A percentile compares a stretch with the other conserved stretches of the same genome.
Evolutionary conservation across 2,113 vertebrate species (phyloP).

Genomic region (Micromys minutus): DNA sequence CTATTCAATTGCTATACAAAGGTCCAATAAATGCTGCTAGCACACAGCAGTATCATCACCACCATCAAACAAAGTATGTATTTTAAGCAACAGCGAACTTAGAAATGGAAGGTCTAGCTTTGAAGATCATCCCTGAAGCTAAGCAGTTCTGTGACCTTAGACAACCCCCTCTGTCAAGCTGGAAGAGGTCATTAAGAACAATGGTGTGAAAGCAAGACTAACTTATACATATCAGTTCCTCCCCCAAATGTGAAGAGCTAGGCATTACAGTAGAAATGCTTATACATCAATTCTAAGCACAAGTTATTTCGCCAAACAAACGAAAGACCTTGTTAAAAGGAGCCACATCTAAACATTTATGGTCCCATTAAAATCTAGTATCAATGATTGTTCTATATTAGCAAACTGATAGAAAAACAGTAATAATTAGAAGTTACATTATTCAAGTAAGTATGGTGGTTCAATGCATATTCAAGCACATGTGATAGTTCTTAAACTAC

Average conservation of each 20-base stretch:
- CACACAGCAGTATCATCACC: not conserved
- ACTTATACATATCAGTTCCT: not conserved
- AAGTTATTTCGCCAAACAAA: constrained; percentile 24
- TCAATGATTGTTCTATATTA: not conserved
- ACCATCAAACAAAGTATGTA: not conserved
- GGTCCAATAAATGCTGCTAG: not conserved
- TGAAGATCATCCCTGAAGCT: not conserved
- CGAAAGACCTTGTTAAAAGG: not conserved
- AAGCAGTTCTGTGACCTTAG: not conserved
- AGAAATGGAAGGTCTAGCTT: not conserved
- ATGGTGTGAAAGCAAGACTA: not conserved
- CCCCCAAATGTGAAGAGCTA: not conserved
- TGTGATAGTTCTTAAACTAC: not conserved
- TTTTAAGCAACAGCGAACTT: not conserved
- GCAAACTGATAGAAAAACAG: constrained; percentile 28
- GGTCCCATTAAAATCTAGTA: constrained; percentile 28
- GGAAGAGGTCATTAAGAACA: not conserved
- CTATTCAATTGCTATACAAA: not conserved
- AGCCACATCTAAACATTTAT: constrained; percentile 6
- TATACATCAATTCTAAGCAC: not conserved
- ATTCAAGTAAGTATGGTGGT: not conserved
- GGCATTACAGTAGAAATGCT: constrained; percentile 1
- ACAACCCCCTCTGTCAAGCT: not conserved
- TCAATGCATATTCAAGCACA: constrained; percentile 13
- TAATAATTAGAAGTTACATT: constrained; percentile 38